phyloP scores from a whole-genome alignment of 2,888 invertebrate species.

The Andrena minutula region DNA sequence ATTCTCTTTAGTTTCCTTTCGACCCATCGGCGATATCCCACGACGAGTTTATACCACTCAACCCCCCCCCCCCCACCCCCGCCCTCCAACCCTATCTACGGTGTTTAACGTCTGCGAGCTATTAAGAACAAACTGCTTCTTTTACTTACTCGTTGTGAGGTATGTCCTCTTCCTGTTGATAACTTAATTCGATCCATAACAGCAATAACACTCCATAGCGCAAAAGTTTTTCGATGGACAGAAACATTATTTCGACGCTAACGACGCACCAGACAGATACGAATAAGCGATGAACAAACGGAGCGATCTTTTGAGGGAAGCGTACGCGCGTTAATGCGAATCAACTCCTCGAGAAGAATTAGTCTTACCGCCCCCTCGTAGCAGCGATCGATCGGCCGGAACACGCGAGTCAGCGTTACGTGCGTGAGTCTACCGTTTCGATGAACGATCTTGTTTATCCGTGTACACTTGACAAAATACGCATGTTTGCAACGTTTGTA shows the following conservation, averaged over 20 bases:
- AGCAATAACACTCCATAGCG: constrained; percentile 80
- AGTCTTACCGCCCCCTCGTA: constrained; percentile 62
- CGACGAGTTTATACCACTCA: too few species aligned
- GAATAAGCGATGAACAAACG: background rate
- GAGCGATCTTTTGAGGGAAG: constrained; percentile 20
- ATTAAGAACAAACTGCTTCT: background rate
- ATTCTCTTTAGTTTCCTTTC: too few species aligned
- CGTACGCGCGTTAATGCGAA: constrained; percentile 24
- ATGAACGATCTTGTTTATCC: constrained; percentile 43
- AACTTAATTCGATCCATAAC: constrained; percentile 85
- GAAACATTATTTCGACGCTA: constrained; percentile 66
- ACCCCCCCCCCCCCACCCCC: background rate
- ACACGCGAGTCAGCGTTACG: constrained; percentile 60
- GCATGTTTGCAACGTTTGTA: constrained; percentile 4
- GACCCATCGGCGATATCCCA: too few species aligned
- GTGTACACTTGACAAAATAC: background rate
- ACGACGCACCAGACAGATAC: constrained; percentile 4
- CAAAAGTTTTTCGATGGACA: constrained; percentile 64
- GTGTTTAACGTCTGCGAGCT: background rate
- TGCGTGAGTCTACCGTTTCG: constrained; percentile 47
- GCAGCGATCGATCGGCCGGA: constrained; percentile 58
- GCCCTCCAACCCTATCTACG: background rate
- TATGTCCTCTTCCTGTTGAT: constrained; percentile 95
- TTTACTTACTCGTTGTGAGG: constrained; percentile 94
- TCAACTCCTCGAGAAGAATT: constrained; percentile 43